Evolutionary conservation across 2,888 invertebrate genomes (phyloP), one percentile per base, ranked within the genome.

Genomic region (Eupithecia pulchellata): DNA sequence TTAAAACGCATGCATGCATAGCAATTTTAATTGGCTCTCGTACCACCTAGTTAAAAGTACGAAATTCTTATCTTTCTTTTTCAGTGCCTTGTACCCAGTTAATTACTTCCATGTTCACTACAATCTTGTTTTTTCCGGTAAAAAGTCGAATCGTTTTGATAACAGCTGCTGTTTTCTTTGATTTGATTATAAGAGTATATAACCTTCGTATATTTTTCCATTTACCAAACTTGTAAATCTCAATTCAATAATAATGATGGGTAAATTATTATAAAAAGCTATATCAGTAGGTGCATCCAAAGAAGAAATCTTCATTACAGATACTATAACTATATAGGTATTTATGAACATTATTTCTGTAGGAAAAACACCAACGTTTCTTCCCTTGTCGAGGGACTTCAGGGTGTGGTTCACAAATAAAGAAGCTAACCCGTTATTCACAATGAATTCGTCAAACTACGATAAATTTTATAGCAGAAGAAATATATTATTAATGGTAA

Each of bases 101-200:
- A 52, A 52, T 52, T 25, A 20, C 32, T 32, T 29, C n/a, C 58
- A 60, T 30, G 58, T 30, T 60, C 32, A 30, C 9, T 60, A n/a
- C 9, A 32, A 60, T 30, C 58, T n/a, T 60, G 32, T 60, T 60
- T 32, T 32, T 60, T 60, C 58, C 58, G 58, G 58, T 60, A 11
- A 60, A 60, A 60, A 20, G 29, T 27, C n/a, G 3, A 20, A 60
- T 32, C 11, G n/a, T 60, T 32, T 60, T 32, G 58, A 60, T 60
- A 60, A 60, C 9, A 30, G 32, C 27, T n/a, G 20, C n/a, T 60
- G 30, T 32, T 60, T 60, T 60, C 58, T n/a, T 60, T 60, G 29
- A 29, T 60, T 32, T 30, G 58, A 30, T 30, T n/a, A n/a, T n/a
- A n/a, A n/a, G n/a, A n/a, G n/a, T n/a, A n/a, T n/a, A n/a, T n/a